Evolutionary conservation across 2,888 invertebrate genomes (phyloP).

Genomic region (Erebia palarica): DNA sequence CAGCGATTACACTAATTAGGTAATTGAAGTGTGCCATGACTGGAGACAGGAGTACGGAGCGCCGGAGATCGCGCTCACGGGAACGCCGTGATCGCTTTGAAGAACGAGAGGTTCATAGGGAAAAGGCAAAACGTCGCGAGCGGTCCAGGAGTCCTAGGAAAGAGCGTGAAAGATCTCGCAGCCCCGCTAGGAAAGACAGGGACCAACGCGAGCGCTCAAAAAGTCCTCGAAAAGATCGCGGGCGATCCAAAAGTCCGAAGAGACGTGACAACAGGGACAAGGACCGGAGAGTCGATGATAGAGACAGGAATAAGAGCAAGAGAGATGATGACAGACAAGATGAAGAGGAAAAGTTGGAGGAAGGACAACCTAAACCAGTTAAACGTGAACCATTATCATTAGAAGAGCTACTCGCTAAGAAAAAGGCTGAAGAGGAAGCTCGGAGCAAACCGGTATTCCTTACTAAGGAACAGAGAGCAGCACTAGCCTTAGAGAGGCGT

Average conservation of each 20-base stretch:
- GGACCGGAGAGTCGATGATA: slow-evolving; percentile 67
- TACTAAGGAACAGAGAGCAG: slow-evolving; percentile 96
- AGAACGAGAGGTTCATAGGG: slow-evolving; percentile 69
- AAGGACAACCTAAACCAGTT: slow-evolving; percentile 66
- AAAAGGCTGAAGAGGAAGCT: slow-evolving; percentile 97
- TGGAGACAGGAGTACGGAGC: slow-evolving; percentile 69
- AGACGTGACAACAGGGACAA: slow-evolving; percentile 71
- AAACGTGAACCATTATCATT: slow-evolving; percentile 94
- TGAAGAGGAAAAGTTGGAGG: slow-evolving; percentile 68
- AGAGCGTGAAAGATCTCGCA: slow-evolving; percentile 62
- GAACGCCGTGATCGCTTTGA: slow-evolving; percentile 73
- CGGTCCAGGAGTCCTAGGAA: slow-evolving; percentile 67
- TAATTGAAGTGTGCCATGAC: slow-evolving; percentile 52
- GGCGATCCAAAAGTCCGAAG: slow-evolving; percentile 67
- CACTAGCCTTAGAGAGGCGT: slow-evolving; percentile 93
- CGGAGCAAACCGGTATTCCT: slow-evolving; percentile 98
- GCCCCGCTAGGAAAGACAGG: slow-evolving; percentile 61
- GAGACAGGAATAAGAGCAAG: slow-evolving; percentile 66
- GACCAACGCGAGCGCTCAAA: slow-evolving; percentile 52
- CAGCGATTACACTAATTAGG: neutral
- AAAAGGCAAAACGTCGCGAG: slow-evolving; percentile 69
- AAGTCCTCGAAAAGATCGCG: slow-evolving; percentile 62
- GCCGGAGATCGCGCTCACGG: slow-evolving; percentile 71
- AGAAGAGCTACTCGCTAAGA: slow-evolving; percentile 97
- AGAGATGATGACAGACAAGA: slow-evolving; percentile 64